Evolutionary conservation across 2,113 vertebrate species (phyloP).

Genomic region (Bostrychus sinensis): DNA sequence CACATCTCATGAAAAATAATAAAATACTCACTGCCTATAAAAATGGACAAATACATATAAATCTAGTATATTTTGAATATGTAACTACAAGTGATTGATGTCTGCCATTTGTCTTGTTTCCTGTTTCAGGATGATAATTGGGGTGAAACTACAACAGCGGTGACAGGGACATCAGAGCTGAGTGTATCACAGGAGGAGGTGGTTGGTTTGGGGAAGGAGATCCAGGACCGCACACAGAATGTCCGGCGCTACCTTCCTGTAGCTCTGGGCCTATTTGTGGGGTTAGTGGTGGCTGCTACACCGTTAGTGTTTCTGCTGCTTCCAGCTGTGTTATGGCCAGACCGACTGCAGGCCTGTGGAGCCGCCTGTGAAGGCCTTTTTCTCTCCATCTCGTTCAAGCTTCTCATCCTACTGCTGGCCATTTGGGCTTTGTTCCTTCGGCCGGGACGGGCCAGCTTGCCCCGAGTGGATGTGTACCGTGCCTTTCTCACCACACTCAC

Average conservation of each 20-base stretch:
- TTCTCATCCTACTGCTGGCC: constrained; percentile 91
- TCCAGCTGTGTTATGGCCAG: constrained; percentile 89
- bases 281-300: constrained; percentile 88
- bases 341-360: constrained; percentile 88
- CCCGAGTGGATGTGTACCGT: constrained; percentile 89
- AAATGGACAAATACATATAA: background rate
- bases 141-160: constrained; percentile 93
- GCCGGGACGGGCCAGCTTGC: constrained; percentile 83
- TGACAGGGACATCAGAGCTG: constrained; percentile 92
- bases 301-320: constrained; percentile 92
- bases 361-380: constrained; percentile 94
- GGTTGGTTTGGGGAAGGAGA: constrained; percentile 84
- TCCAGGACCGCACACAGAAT: constrained; percentile 84
- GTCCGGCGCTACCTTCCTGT: constrained; percentile 87
- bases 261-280: constrained; percentile 81
- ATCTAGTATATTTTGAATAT: background rate
- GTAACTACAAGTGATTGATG: background rate
- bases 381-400: constrained; percentile 94
- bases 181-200: constrained; percentile 94
- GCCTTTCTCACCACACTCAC: constrained; percentile 89
- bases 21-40: background rate
- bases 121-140: constrained; percentile 89
- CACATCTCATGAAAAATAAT: background rate
- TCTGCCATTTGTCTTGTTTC: background rate
- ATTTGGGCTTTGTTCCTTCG: constrained; percentile 94